Percentiles rank a stretch among this genome's conserved stretches.
These are phyloP conservation scores for Mamestra configurata DNA, from an alignment of 1,140 invertebrate species.

Conservation along the genomic window DNA sequence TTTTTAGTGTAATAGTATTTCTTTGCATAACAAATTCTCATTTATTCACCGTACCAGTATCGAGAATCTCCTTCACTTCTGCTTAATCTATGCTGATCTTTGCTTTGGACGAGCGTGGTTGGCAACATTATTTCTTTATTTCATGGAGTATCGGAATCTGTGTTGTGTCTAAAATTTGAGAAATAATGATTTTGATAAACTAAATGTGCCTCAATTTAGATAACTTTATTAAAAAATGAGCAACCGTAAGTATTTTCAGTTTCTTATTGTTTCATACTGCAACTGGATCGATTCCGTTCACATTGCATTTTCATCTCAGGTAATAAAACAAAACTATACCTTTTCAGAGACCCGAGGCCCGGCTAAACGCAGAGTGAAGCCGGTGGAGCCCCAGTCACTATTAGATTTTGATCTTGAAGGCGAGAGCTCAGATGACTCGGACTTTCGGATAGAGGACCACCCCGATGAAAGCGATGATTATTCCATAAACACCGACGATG, in stretches of 20 bases:
- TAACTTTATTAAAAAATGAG: constrained; percentile 61
- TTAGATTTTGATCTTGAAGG: constrained; percentile 96
- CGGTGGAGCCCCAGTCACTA: constrained; percentile 93
- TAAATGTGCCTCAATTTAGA: constrained; percentile 8
- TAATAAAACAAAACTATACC: constrained; percentile 9
- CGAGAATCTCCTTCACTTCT: no score
- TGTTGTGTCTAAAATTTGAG: constrained; percentile 8
- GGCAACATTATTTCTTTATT: constrained; percentile 16
- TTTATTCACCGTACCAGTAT: no score
- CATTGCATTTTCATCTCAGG: not conserved
- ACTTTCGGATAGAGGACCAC: constrained; percentile 97
- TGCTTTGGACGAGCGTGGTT: not conserved
- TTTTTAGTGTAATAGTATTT: no score
- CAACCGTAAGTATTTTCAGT: constrained; percentile 67
- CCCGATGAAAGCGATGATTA: constrained; percentile 92
- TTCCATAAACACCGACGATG: constrained; percentile 88
- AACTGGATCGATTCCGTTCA: not conserved
- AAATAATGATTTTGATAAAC: constrained; percentile 32
- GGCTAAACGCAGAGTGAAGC: constrained; percentile 95
- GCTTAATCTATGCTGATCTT: no score
- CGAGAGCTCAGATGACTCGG: constrained; percentile 98
- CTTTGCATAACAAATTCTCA: no score
- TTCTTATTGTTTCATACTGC: not conserved
- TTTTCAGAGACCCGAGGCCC: constrained; percentile 94
- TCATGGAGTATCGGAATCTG: constrained; percentile 23